Evolutionary conservation across 2,113 vertebrate genomes (phyloP), one percentile per base, ranked within the genome.

Genomic region (Strix uralensis): DNA sequence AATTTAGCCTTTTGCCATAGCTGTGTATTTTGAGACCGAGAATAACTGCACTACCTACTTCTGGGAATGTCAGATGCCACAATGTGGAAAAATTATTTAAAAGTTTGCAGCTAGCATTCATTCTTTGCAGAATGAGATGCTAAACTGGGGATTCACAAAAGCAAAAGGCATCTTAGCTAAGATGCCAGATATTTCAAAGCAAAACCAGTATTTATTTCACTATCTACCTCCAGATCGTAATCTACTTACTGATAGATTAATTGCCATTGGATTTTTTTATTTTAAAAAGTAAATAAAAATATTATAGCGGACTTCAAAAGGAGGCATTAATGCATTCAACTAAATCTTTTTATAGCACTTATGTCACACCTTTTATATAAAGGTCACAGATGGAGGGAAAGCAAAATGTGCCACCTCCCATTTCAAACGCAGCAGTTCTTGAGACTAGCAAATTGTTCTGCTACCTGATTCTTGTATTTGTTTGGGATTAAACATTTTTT

Each of bases 401-500:
- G 69, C 44, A 91, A 86, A 92, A 86, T 67, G n/a, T 94, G 38
- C 58, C 54, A 65, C 81, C n/a, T 96, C 38, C 82, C 10, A 2
- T 40, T 86, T 93, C 69, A 96, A 92, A 86, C 0, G 1, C 40
- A 88, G 57, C 67, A 77, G 19, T 67, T 93, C 62, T 62, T 78
- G 46, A 93, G 25, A 81, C 47, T 3, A 83, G 75, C 55, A 96
- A 96, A 94, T 92, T 78, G 25, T 61, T 89, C 59, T 88, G 34
- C 83, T 90, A 71, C 81, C 66, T 84, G 67, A 61, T 55, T 91
- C 65, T 92, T 94, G 72, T 90, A 85, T 65, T 69, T 63, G 75
- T 97, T 88, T 97, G 75, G 75, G 78, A 90, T 95, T 84, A 65
- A 96, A 81, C 59, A 57, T 10, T 81, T 80, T 96, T 96, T 88